Percentiles rank a stretch among this genome's conserved stretches.
phyloP scores from a whole-genome alignment of 2,113 vertebrate genomes.

The Siphamia tubifer region DNA sequence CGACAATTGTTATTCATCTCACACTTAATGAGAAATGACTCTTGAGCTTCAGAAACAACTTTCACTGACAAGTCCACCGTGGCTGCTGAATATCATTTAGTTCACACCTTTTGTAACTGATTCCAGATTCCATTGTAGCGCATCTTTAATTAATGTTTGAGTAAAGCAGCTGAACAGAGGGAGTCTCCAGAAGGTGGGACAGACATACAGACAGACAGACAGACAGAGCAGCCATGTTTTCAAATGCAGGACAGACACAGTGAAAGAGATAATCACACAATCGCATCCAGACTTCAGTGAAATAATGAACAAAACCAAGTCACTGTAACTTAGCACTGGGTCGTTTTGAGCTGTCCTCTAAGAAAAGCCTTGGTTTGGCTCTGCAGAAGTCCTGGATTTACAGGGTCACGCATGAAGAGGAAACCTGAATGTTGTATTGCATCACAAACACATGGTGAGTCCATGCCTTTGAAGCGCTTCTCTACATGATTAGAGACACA shows the following conservation, averaged over 20 bases:
- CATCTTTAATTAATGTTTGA: slow-evolving; percentile 21
- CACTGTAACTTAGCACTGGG: slow-evolving; percentile 85
- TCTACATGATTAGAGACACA: slow-evolving; percentile 68
- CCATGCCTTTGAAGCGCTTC: slow-evolving; percentile 41
- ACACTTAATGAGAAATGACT: slow-evolving; percentile 4
- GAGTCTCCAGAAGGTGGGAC: too few species aligned
- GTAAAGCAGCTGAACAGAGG: slow-evolving; percentile 5
- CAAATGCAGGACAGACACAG: slow-evolving; percentile 81
- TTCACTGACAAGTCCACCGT: slow-evolving; percentile 8
- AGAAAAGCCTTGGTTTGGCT: slow-evolving; percentile 59
- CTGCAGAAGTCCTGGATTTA: slow-evolving; percentile 56
- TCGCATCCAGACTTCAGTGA: slow-evolving; percentile 50
- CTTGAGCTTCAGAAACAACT: slow-evolving; percentile 18
- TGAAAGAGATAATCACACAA: slow-evolving; percentile 80
- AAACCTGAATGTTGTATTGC: slow-evolving; percentile 38
- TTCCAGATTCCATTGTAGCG: slow-evolving; percentile 22
- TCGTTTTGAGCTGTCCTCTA: slow-evolving; percentile 68
- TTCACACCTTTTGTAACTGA: slow-evolving; percentile 10
- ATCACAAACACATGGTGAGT: slow-evolving; percentile 19
- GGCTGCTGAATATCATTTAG: slow-evolving; percentile 3
- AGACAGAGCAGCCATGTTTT: slow-evolving; percentile 72
- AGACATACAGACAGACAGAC: too few species aligned
- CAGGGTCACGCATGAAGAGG: slow-evolving; percentile 12
- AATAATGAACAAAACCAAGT: slow-evolving; percentile 81
- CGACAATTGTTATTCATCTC: slow-evolving; percentile 24